Conservation (phyloP, 2,113 vertebrate species). For the Mormyrus lacerda region DNA sequence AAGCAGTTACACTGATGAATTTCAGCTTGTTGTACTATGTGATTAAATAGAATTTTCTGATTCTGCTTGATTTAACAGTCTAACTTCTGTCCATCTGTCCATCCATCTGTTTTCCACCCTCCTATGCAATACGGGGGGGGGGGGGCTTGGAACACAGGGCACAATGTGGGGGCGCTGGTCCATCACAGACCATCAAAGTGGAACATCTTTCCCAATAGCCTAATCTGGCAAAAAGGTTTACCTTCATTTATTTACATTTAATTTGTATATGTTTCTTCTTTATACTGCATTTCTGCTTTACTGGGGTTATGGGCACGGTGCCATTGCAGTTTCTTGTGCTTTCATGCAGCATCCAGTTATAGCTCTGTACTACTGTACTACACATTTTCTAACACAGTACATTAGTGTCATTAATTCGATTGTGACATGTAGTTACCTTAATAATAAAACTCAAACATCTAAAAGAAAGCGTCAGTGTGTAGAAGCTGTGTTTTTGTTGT, state of each 20-base stretch:
- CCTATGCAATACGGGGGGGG: neutral
- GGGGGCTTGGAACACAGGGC: neutral
- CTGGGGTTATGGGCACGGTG: neutral
- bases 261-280: neutral
- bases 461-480: constrained; percentile 1
- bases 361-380: constrained; percentile 28
- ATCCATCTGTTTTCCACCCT: neutral
- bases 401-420: neutral
- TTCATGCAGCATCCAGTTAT: constrained; percentile 24
- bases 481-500: neutral
- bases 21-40: neutral
- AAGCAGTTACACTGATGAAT: neutral
- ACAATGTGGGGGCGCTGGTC: neutral
- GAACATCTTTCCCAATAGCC: neutral
- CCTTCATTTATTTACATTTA: constrained; percentile 2
- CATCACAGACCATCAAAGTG: neutral
- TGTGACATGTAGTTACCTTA: constrained; percentile 24
- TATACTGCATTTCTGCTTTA: neutral
- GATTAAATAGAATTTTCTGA: neutral
- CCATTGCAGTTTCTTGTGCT: neutral
- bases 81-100: neutral
- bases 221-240: neutral
- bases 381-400: constrained; percentile 36
- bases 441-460: constrained; percentile 24
- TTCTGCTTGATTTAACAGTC: neutral